Evolutionary conservation across 2,888 invertebrate genomes (phyloP).

Genomic region (Hoplodrina ambigua): DNA sequence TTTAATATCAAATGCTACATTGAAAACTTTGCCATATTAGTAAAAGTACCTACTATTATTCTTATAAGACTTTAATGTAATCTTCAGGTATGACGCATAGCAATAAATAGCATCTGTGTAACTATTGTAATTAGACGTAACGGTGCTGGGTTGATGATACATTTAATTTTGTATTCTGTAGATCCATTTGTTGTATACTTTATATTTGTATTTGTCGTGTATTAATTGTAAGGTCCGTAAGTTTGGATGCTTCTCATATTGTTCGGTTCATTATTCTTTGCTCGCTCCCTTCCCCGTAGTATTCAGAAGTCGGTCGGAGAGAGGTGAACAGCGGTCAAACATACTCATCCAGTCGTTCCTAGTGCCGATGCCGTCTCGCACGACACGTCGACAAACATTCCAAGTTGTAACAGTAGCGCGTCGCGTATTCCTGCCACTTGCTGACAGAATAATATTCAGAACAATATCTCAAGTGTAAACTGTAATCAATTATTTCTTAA

Average conservation of each 20-base stretch:
- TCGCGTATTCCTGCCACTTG: constrained; percentile 58
- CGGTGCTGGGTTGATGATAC: constrained; percentile 89
- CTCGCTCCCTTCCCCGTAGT: constrained; percentile 55
- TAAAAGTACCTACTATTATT: constrained; percentile 85
- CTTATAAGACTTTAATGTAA: constrained; percentile 87
- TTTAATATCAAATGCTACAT: constrained; percentile 86
- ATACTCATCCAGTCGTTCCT: constrained; percentile 41
- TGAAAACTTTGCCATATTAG: constrained; percentile 91
- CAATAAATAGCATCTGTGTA: constrained; percentile 84
- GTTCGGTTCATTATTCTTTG: constrained; percentile 84
- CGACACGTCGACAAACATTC: constrained; percentile 85
- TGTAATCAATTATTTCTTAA: constrained; percentile 86
- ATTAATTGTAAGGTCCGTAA: constrained; percentile 82
- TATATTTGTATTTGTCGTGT: constrained; percentile 85
- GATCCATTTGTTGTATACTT: constrained; percentile 85
- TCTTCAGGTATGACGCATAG: constrained; percentile 83
- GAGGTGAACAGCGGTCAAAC: constrained; percentile 38
- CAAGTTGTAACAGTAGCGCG: constrained; percentile 79
- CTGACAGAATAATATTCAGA: constrained; percentile 81
- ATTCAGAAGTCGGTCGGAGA: constrained; percentile 43
- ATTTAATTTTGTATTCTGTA: constrained; percentile 85
- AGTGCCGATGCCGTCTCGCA: constrained; percentile 55
- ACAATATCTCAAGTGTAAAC: constrained; percentile 85
- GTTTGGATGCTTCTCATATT: constrained; percentile 82
- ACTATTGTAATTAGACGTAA: constrained; percentile 88